Evolutionary conservation across 2,797 vertebrate species (phyloP), one percentile per base, ranked within the genome.

Genomic region (Acanthis flammea): DNA sequence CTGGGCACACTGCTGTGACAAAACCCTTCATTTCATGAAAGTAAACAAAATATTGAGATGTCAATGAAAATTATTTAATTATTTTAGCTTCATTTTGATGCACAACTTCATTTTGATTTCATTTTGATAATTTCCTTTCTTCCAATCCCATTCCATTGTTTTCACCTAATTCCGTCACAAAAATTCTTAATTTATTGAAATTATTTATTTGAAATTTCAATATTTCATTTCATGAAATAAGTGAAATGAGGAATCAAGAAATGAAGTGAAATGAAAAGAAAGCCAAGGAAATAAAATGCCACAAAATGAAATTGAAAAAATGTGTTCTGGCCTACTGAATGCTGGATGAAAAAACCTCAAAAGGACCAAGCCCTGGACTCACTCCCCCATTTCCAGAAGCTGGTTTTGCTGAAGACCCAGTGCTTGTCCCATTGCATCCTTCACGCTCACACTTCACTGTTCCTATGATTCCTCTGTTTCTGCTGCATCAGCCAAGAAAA

Each of bases 381-480:
- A 17, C 5, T 65, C 14, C 10, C 31, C 30, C 31, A 25, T 60
- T 67, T 31, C 37, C 33, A 74, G 58, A 54, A 61, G 11, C 7
- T 72, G 76, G 18, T 41, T 62, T 37, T 74, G 50, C 35, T 70
- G 79, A 72, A 82, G 65, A 47, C 4, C 22, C 37, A 22, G 28
- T 23, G 66, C 28, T 41, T 60, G 65, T 50, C 44, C 44, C 76
- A 19, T 19, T 1, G 2, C 0, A 0, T 58, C 68, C 68, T 73
- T 76, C 61, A 39, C 0, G 0, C 10, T 54, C 50, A 4, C 5
- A 14, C 39, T 42, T 24, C 42, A n/a, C 37, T 61, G 7, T 42
- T 42, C 18, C 41, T 19, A 19, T 18, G 8, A 42, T 42, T 41
- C 41, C 41, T 30, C 48, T 57, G 7, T 76, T 88, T 65, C 42